Base-by-base conservation (phyloP, 1,140 invertebrate species). In the Semibalanus balanoides region DNA sequence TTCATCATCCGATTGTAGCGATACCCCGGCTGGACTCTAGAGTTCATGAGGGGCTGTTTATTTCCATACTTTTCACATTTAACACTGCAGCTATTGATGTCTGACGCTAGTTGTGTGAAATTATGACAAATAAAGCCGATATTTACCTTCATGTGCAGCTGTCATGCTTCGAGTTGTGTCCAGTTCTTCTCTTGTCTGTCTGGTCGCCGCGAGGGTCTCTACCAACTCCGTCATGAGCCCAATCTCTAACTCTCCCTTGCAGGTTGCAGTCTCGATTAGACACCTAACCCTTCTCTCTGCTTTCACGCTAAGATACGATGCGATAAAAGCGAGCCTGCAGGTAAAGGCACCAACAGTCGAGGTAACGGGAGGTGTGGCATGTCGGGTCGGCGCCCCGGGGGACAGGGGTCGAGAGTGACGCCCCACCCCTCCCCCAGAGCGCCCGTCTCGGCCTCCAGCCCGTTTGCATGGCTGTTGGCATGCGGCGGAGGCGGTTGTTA, bases 291-390 rank as follows among this genome's bases (percentile, higher is more conserved):
- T 64, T 25, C 51, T 64, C 51, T 64, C 51, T 64, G 51, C 51
- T 64, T 64, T 64, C 51, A 64, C 51, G 51, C 51, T 64, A 64
- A 64, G 51, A 64, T 64, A 64, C 51, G 51, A 64, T 64, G 30
- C 7, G 40, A 75, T 75, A 40, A 64, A 31, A 64, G 74, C 11
- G 74, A 64, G 74, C 73, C 74, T 75, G 74, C 40, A 75, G 51
- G 51, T 75, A 75, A 31, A 73, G 74, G 74, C 51, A 75, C 51
- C 29, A 73, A 31, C 74, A 73, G 51, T 64, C 9, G 51, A 64
- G 51, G 51, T 64, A 64, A 64, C 22, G 7, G 11, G 51, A 7
- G 51, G 7, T 64, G 51, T 25, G 14, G 51, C 51, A 64, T 64
- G 51, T 64, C 51, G 11, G 14, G 9, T 25, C 11, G 51, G 22